Evolutionary conservation across 2,888 invertebrate genomes (phyloP).

Genomic region (Cryptocheilus praepositus): DNA sequence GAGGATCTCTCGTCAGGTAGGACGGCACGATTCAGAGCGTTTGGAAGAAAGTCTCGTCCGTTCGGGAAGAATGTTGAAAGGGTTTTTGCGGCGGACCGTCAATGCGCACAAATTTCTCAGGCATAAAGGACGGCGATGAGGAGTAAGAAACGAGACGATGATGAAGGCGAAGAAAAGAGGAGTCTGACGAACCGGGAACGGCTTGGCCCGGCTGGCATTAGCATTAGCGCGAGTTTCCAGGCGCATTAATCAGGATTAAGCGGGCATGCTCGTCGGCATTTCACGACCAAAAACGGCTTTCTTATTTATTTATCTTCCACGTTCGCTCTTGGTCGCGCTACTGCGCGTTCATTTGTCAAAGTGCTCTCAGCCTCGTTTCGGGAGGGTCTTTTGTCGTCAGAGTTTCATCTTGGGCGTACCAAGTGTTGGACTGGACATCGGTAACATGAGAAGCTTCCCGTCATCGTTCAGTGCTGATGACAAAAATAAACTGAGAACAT

Average conservation of each 20-base stretch:
- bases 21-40: too few relatives aligned
- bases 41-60: conserved; percentile 6
- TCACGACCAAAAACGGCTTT: conserved; percentile 49
- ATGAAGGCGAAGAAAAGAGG: conserved; percentile 20
- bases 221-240: conserved; percentile 69
- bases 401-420: neutral
- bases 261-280: conserved; percentile 58
- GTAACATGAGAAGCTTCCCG: too few relatives aligned
- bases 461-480: too few relatives aligned
- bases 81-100: neutral
- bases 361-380: conserved; percentile 31
- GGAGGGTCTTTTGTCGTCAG: conserved; percentile 42
- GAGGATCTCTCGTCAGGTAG: too few relatives aligned
- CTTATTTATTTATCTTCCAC: conserved; percentile 39
- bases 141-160: conserved; percentile 7
- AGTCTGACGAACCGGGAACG: conserved; percentile 32
- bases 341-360: conserved; percentile 53
- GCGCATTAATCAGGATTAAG: conserved; percentile 73
- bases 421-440: too few relatives aligned
- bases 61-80: neutral
- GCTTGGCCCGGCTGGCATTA: conserved; percentile 59
- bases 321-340: conserved; percentile 40
- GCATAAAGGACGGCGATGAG: too few relatives aligned
- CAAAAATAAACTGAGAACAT: too few relatives aligned
- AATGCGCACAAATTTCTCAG: too few relatives aligned